Percentiles rank a stretch among this genome's conserved stretches.
Conservation (phyloP, 2,113 vertebrate species). For the Pterocles burchelli region DNA sequence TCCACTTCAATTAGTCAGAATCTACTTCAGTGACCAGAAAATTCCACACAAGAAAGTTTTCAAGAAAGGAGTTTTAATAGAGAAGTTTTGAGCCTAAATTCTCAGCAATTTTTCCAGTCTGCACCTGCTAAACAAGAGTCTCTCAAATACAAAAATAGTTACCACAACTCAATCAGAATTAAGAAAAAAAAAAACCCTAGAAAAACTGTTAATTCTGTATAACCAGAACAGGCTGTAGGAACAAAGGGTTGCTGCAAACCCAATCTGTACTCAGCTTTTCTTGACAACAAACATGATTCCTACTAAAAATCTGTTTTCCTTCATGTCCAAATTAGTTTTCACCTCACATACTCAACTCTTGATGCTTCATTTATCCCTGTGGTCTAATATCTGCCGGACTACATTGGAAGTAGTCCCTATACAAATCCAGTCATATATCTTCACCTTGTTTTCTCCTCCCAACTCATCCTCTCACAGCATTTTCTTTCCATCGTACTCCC, state of each 20-base stretch:
- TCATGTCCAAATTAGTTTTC: not conserved
- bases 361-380: not conserved
- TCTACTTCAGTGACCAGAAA: not conserved
- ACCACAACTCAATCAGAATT: not conserved
- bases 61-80: not conserved
- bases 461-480: not conserved
- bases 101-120: not conserved
- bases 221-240: not conserved
- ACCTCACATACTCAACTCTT: not conserved
- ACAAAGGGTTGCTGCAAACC: not conserved
- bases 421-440: not conserved
- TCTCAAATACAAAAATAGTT: not conserved
- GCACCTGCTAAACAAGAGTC: not conserved
- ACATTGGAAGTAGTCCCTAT: not conserved
- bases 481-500: not conserved
- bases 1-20: not conserved
- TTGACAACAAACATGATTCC: not conserved
- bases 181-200: not conserved
- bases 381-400: not conserved
- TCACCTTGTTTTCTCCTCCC: not conserved
- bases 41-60: not conserved
- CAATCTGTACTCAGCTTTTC: not conserved
- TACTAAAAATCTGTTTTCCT: not conserved
- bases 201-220: not conserved
- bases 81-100: not conserved